Conservation (phyloP, 2,888 invertebrate species). For the Erebia aethiops region DNA sequence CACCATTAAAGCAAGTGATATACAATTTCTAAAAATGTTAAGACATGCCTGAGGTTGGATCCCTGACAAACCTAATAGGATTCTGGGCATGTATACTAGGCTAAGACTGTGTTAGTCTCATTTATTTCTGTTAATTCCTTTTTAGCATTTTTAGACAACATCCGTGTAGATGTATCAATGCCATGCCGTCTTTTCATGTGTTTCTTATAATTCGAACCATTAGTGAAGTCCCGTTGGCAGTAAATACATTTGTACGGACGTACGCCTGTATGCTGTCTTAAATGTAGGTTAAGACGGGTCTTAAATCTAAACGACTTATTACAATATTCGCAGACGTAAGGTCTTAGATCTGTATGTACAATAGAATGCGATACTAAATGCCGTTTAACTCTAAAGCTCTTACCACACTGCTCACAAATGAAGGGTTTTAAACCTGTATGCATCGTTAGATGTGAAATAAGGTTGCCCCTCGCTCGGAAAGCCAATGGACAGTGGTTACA, state of each 20-base stretch:
- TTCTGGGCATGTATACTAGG: no score
- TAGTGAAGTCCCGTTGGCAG: constrained; percentile 73
- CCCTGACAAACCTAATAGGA: no score
- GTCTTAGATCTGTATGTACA: constrained; percentile 74
- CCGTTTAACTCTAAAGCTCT: constrained; percentile 72
- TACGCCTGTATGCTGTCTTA: constrained; percentile 75
- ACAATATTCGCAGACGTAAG: constrained; percentile 70
- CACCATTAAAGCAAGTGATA: no score
- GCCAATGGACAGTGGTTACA: constrained; percentile 73
- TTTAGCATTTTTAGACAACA: constrained; percentile 54
- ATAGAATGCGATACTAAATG: constrained; percentile 78
- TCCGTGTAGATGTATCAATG: constrained; percentile 69
- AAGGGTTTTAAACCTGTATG: constrained; percentile 73
- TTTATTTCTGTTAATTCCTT: constrained; percentile 26
- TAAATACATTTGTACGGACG: constrained; percentile 72
- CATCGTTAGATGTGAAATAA: constrained; percentile 68
- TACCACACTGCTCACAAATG: constrained; percentile 76
- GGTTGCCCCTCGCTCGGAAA: constrained; percentile 70
- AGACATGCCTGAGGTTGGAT: no score
- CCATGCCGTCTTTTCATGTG: constrained; percentile 76
- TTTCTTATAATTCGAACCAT: constrained; percentile 77
- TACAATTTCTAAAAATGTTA: no score
- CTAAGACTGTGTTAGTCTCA: neutral
- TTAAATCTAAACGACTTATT: constrained; percentile 75
- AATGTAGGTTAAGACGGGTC: constrained; percentile 69